These are phyloP conservation scores for Copidosoma floridanum DNA, from an alignment of 1,140 invertebrate species.

Conservation along the genomic window DNA sequence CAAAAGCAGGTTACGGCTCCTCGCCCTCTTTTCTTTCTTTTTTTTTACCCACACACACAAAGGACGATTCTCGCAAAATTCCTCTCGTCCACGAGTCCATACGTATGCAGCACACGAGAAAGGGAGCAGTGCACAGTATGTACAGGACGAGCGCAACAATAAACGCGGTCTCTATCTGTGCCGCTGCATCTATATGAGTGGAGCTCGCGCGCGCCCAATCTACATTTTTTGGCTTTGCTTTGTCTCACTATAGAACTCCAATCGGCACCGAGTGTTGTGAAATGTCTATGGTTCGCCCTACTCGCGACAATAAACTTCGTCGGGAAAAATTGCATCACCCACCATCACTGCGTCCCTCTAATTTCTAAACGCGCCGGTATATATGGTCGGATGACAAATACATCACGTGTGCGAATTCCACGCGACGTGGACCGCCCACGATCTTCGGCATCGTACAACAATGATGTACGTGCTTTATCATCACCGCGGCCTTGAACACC, in stretches of 20 bases:
- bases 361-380: background rate
- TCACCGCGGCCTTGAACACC: background rate
- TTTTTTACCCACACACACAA: background rate
- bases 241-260: background rate
- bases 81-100: background rate
- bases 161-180: conserved; percentile 14
- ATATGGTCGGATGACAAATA: background rate
- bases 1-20: background rate
- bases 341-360: too few relatives aligned
- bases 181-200: background rate
- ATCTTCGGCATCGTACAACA: too few relatives aligned
- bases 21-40: too few relatives aligned
- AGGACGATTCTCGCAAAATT: conserved; percentile 13
- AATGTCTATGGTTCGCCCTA: too few relatives aligned
- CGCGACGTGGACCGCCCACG: background rate
- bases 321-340: too few relatives aligned
- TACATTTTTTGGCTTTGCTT: background rate
- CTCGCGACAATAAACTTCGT: too few relatives aligned
- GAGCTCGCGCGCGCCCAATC: background rate
- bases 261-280: background rate
- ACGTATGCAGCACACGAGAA: background rate
- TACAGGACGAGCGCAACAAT: background rate
- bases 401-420: background rate
- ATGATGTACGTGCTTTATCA: too few relatives aligned
- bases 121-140: background rate